Evolutionary conservation across 2,113 vertebrate genomes (phyloP).

Genomic region (Thryonomys swinderianus): DNA sequence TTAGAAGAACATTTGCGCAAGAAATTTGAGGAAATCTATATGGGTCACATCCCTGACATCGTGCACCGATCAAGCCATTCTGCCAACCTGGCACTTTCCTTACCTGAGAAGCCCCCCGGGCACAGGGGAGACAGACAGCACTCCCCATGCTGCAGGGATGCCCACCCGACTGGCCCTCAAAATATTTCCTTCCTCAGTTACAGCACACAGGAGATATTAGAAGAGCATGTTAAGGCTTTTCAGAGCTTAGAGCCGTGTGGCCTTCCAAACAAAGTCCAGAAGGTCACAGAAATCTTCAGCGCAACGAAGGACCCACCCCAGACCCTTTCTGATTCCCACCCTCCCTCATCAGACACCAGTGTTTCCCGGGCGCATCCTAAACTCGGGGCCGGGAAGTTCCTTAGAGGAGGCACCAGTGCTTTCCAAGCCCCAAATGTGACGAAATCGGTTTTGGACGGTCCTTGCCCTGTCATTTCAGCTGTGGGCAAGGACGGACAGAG

Average conservation of each 20-base stretch:
- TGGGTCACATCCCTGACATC: slow-evolving; percentile 10
- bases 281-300: slow-evolving; percentile 55
- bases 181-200: slow-evolving; percentile 51
- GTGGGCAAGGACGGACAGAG: background rate
- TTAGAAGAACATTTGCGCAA: background rate
- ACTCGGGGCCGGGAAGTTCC: background rate
- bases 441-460: background rate
- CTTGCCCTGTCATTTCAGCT: background rate
- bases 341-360: background rate
- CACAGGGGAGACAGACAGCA: background rate
- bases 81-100: background rate
- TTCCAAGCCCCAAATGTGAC: no score
- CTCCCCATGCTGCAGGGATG: background rate
- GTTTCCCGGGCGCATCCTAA: background rate
- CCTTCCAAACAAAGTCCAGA: slow-evolving; percentile 42
- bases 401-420: background rate
- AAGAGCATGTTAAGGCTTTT: slow-evolving; percentile 62
- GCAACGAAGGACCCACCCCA: background rate
- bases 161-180: background rate
- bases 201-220: background rate
- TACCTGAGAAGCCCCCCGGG: background rate
- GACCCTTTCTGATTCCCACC: background rate
- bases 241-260: slow-evolving; percentile 45
- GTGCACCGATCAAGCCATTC: background rate
- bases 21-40: slow-evolving; percentile 11